These are phyloP conservation scores for Varecia variegata DNA, from an alignment of 2,797 vertebrate genomes.

Conservation along the genomic window DNA sequence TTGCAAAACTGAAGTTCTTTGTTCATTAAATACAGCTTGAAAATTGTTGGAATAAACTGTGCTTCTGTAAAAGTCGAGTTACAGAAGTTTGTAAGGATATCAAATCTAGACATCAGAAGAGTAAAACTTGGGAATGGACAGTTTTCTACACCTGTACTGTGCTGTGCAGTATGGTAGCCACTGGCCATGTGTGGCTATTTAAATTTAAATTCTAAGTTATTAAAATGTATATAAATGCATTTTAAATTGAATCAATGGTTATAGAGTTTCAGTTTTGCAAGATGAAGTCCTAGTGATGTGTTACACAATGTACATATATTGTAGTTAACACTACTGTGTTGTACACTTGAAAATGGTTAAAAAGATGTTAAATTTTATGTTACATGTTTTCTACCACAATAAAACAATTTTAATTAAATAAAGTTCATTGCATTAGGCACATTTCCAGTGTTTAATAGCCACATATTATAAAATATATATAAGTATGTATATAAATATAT, in stretches of 20 bases:
- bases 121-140: not conserved
- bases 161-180: not conserved
- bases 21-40: not conserved
- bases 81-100: not conserved
- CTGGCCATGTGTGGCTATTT: not conserved
- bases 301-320: not conserved
- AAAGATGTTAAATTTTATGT: not conserved
- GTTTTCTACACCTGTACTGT: not conserved
- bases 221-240: not conserved
- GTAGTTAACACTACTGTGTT: not conserved
- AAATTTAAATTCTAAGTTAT: not conserved
- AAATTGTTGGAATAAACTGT: not conserved
- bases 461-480: not conserved
- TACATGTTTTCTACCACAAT: not conserved
- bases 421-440: not conserved
- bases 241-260: not conserved
- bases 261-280: not conserved
- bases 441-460: not conserved
- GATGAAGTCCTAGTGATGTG: not conserved
- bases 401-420: not conserved
- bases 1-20: not conserved
- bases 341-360: not conserved
- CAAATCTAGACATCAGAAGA: not conserved
- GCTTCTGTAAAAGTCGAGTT: not conserved
- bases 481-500: no score